Base-by-base conservation (phyloP, 2,113 vertebrate genomes). In the Sebastes schlegelii region DNA sequence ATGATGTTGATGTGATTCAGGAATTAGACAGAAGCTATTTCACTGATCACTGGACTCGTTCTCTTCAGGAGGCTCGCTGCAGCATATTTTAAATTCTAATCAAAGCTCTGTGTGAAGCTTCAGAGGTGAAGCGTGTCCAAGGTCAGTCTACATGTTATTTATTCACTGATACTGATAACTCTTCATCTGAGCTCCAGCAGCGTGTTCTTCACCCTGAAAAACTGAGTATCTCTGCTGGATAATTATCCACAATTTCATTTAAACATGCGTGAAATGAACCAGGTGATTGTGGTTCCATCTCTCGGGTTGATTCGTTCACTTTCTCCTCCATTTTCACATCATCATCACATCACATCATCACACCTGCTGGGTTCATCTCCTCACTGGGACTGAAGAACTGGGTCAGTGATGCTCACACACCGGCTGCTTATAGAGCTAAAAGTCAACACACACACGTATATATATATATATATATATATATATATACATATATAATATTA, bases 41-140 rank as follows among this genome's bases (percentile, higher is more conserved):
- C 46, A 68, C 55, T 64, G 54, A 79, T 26, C 73, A 21, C 9
- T 26, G 42, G 10, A n/a, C 77, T 52, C 54, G 45, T 54, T 79
- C 67, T 84, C 48, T 34, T 54, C 64, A 57, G 0, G 1, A 45
- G 21, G 69, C 26, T 75, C 40, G 48, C 60, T 66, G 40, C 11
- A 43, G 61, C 55, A 46, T 34, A 57, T 85, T 82, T 84, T 63
- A 83, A 86, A 86, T 86, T 86, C 68, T 74, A 65, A 71, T 52
- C 46, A n/a, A 68, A 68, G n/a, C 26, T 74, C 26, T 74, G 26
- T 45, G 19, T 34, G 34, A 34, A 17, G 48, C 66, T 46, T 75
- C 62, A 72, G 71, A 84, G 6, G 13, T 46, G 43, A 77, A 57
- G 8, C 49, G 40, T 54, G 21, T 58, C 68, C 71, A 78, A 82